phyloP scores from a whole-genome alignment of 2,888 invertebrate genomes.

The Cyclophora albipunctata region DNA sequence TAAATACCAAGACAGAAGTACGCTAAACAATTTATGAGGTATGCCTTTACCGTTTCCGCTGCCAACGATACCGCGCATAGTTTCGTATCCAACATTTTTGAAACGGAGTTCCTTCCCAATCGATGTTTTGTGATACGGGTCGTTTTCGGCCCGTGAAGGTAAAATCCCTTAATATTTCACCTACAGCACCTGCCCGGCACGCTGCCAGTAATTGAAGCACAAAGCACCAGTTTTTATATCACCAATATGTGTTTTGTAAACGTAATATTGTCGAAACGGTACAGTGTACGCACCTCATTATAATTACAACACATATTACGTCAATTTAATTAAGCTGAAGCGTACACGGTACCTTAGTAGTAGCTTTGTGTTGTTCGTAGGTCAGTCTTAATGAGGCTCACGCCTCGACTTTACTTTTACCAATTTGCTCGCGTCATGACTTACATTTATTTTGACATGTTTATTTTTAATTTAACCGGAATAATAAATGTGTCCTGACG shows the following conservation, averaged over 20 bases:
- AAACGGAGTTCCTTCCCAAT: constrained; percentile 30
- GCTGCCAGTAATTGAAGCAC: constrained; percentile 73
- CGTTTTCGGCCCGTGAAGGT: constrained; percentile 57
- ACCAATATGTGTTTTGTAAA: constrained; percentile 72
- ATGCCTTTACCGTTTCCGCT: constrained; percentile 19
- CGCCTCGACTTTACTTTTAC: constrained; percentile 37
- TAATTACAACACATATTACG: constrained; percentile 1
- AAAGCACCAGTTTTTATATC: constrained; percentile 73
- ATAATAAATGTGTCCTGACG: constrained; percentile 34
- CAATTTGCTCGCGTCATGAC: constrained; percentile 27
- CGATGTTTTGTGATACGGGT: constrained; percentile 42
- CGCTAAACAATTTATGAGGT: constrained; percentile 19
- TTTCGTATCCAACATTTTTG: constrained; percentile 13
- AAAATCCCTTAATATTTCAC: constrained; percentile 68
- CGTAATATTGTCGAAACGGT: constrained; percentile 68
- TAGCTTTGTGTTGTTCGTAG: constrained; percentile 74
- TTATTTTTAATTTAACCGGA: neutral
- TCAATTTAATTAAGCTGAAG: constrained; percentile 17
- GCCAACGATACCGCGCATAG: constrained; percentile 9
- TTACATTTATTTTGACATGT: constrained; percentile 7
- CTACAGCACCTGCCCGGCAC: constrained; percentile 74
- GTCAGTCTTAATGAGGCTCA: constrained; percentile 50
- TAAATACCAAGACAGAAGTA: constrained; percentile 13
- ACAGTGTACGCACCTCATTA: constrained; percentile 45
- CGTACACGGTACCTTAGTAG: constrained; percentile 63